A percentile compares a stretch with the other conserved stretches of the same genome.
phyloP scores from a whole-genome alignment of 1,140 invertebrate species.

The Drosophila sucinea region DNA sequence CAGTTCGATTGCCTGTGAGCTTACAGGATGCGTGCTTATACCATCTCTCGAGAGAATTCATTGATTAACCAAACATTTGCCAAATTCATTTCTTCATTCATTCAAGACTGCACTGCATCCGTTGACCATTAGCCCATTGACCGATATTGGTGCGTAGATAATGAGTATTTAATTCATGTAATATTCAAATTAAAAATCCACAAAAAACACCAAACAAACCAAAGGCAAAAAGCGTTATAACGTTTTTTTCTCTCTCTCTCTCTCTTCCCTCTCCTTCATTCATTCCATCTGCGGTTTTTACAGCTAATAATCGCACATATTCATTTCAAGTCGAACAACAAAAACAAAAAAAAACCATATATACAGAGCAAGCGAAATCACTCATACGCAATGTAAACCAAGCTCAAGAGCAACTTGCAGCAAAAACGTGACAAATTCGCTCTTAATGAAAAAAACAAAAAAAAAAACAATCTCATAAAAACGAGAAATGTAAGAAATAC shows the following conservation, averaged over 20 bases:
- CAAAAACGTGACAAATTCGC: conserved; percentile 54
- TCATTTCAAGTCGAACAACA: conserved; percentile 62
- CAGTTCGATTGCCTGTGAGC: conserved; percentile 13
- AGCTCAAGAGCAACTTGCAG: conserved; percentile 60
- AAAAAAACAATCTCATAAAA: not conserved
- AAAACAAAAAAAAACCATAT: conserved; percentile 38
- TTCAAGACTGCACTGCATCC: conserved; percentile 39
- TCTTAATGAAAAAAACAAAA: conserved; percentile 60
- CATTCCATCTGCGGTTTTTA: conserved; percentile 30
- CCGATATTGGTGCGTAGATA: conserved; percentile 68
- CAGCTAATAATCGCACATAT: conserved; percentile 73
- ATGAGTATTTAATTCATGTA: conserved; percentile 80
- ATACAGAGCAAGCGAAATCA: conserved; percentile 45
- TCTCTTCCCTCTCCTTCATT: not conserved
- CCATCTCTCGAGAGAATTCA: conserved; percentile 4
- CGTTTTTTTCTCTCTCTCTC: conserved; percentile 10
- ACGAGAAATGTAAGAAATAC: conserved; percentile 5
- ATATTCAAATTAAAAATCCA: conserved; percentile 75
- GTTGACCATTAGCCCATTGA: conserved; percentile 74
- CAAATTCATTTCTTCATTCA: too few relatives aligned
- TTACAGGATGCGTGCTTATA: conserved; percentile 19
- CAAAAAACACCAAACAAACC: conserved; percentile 34
- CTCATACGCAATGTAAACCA: conserved; percentile 65
- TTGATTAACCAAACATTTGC: not conserved
- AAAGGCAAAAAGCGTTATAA: conserved; percentile 63